Conservation (phyloP, 2,113 vertebrate species). For the Rhegmatorhina hoffmannsi region DNA sequence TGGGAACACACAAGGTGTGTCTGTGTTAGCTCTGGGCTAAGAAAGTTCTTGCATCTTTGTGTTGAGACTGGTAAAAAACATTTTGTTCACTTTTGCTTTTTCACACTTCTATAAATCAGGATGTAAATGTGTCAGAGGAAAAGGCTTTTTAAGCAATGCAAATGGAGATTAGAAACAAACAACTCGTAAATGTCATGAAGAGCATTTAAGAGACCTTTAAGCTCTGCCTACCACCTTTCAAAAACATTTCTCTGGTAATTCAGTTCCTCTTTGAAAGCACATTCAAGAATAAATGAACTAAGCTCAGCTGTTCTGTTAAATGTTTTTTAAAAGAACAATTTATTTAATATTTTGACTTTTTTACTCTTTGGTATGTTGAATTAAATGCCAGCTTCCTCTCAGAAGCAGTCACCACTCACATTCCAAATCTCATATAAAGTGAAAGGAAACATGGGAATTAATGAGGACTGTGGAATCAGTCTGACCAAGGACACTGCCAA, state of each 20-base stretch:
- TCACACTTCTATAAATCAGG: background rate
- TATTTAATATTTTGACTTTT: background rate
- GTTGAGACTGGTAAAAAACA: background rate
- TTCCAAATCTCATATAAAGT: background rate
- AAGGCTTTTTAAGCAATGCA: background rate
- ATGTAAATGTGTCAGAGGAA: background rate
- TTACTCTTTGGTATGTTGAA: background rate
- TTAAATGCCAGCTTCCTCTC: background rate
- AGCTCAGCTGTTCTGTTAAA: background rate
- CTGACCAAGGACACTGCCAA: background rate
- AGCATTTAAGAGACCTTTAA: conserved; percentile 27
- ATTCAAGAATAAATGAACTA: background rate
- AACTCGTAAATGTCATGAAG: background rate
- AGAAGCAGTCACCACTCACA: background rate
- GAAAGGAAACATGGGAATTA: background rate
- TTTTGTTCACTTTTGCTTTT: background rate
- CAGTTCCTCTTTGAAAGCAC: background rate
- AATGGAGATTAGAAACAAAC: background rate
- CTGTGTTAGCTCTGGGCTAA: background rate
- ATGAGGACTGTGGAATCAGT: background rate
- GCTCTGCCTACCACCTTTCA: background rate
- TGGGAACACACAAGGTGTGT: background rate
- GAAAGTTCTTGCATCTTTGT: background rate
- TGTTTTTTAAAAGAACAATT: background rate
- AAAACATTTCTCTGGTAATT: background rate